Evolutionary conservation across 2,113 vertebrate genomes (phyloP).

Genomic region (Leptobrachium leishanense): DNA sequence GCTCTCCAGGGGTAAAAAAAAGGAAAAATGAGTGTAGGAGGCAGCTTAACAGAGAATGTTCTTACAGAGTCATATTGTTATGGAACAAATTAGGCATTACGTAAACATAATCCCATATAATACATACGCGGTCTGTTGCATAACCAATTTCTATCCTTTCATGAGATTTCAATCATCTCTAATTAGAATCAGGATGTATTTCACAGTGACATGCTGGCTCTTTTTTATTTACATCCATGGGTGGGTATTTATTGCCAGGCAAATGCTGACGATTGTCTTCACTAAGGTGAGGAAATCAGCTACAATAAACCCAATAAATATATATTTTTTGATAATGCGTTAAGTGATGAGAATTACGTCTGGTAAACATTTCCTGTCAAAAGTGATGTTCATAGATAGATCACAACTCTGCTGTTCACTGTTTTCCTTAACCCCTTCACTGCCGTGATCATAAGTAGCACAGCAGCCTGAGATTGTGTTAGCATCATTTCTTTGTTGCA

Average conservation of each 20-base stretch:
- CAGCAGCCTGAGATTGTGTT: too few species aligned
- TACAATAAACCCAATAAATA: neutral
- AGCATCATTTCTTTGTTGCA: too few species aligned
- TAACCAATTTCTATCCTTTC: slow-evolving; percentile 25
- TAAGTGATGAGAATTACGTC: slow-evolving; percentile 7
- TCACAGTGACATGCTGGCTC: neutral
- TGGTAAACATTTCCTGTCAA: too few species aligned
- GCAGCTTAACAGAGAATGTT: slow-evolving; percentile 7
- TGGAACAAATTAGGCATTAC: slow-evolving; percentile 8
- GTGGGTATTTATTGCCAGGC: neutral
- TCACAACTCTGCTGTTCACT: too few species aligned
- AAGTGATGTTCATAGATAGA: too few species aligned
- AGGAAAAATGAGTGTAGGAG: neutral
- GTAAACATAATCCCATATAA: slow-evolving; percentile 22
- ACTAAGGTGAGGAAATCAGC: neutral
- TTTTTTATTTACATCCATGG: slow-evolving; percentile 5
- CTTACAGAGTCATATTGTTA: slow-evolving; percentile 3
- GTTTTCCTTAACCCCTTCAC: too few species aligned
- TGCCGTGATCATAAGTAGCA: too few species aligned
- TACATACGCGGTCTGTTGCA: slow-evolving; percentile 13
- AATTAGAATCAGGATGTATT: slow-evolving; percentile 20
- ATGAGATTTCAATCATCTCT: slow-evolving; percentile 23
- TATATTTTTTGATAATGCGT: neutral
- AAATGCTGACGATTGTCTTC: neutral
- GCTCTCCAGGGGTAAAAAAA: slow-evolving; percentile 1